phyloP scores from a whole-genome alignment of 2,888 invertebrate genomes.

The Pristionchus arcanus region DNA sequence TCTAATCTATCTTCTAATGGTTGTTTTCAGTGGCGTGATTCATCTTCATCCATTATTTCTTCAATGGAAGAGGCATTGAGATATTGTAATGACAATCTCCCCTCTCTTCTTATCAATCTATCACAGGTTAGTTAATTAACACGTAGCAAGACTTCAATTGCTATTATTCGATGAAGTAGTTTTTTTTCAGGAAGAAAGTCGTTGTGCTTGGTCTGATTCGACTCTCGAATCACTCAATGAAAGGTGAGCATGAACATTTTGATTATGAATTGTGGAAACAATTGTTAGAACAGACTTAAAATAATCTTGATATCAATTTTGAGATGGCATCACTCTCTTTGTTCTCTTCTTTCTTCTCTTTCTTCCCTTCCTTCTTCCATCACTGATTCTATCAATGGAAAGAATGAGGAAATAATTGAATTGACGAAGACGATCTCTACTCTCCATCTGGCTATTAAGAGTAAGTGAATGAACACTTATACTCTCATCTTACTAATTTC shows the following conservation, averaged over 20 bases:
- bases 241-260: background rate
- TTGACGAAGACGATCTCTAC: background rate
- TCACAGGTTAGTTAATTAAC: conserved; percentile 31
- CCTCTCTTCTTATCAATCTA: background rate
- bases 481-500: background rate
- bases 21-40: background rate
- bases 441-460: conserved; percentile 33
- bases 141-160: background rate
- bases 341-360: background rate
- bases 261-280: background rate
- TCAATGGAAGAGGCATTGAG: background rate
- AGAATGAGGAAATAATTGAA: background rate
- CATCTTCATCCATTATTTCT: background rate
- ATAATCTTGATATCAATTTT: background rate
- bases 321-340: conserved; percentile 42
- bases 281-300: too few relatives aligned
- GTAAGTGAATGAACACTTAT: background rate
- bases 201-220: conserved; percentile 45
- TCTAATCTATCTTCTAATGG: background rate
- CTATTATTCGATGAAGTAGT: background rate
- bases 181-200: conserved; percentile 50
- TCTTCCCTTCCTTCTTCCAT: conserved; percentile 5
- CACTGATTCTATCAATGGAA: background rate
- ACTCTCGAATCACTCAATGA: conserved; percentile 54
- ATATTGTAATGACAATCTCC: background rate